Percentiles rank a stretch among this genome's conserved stretches.
These are phyloP conservation scores for Dorcus hopei DNA, from an alignment of 2,888 invertebrate genomes.

Conservation along the genomic window DNA sequence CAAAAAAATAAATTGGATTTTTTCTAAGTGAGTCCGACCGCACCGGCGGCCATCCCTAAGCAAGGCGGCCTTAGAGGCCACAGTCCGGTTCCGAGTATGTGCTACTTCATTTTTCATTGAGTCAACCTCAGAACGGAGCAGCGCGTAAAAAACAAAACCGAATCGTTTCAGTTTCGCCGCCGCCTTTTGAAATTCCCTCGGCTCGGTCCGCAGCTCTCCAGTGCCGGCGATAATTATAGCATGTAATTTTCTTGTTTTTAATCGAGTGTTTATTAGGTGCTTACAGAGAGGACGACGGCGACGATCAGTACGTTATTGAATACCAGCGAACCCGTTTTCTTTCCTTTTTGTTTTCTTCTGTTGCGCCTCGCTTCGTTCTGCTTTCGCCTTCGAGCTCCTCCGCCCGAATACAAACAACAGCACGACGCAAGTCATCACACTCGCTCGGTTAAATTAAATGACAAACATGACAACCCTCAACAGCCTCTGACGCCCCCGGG, in stretches of 20 bases:
- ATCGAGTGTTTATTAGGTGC: conserved; percentile 5
- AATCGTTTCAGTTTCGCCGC: conserved; percentile 29
- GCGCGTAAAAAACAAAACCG: conserved; percentile 27
- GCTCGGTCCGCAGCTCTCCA: not conserved
- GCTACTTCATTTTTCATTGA: conserved; percentile 47
- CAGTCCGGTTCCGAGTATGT: conserved; percentile 20
- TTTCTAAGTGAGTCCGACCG: conserved; percentile 32
- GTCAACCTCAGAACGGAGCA: conserved; percentile 35
- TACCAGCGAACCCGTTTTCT: not conserved
- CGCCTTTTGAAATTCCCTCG: conserved; percentile 22
- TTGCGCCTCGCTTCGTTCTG: not conserved
- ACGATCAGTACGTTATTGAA: not conserved
- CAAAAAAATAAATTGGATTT: conserved; percentile 46
- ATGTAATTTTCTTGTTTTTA: conserved; percentile 19
- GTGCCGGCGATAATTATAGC: conserved; percentile 11
- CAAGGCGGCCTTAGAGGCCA: conserved; percentile 20
- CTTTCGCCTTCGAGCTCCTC: not conserved
- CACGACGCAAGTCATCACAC: no score
- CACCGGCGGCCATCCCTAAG: conserved; percentile 26
- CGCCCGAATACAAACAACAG: not conserved
- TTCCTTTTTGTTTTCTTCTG: not conserved
- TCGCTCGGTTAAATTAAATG: no score
- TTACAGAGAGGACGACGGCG: not conserved
- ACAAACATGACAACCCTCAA: no score
- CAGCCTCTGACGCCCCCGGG: no score